Base-by-base conservation (phyloP, 2,888 invertebrate species). In the Drosophila algonquin region DNA sequence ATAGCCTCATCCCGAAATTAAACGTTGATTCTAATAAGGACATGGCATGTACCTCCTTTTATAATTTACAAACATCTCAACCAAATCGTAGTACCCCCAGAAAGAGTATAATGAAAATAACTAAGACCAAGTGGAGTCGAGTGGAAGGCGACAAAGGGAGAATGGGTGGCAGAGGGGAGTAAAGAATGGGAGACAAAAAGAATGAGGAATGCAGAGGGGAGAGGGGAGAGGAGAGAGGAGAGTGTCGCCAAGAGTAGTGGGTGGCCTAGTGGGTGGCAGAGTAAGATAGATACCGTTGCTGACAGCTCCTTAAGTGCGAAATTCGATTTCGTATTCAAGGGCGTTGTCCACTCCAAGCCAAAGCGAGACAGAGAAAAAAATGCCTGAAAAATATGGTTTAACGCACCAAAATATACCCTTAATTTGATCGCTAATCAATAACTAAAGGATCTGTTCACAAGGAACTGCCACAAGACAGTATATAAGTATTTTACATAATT, bases 271-370 rank as follows among this genome's bases (percentile, higher is more conserved):
- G 14, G n/a, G 9, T 10, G 59, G 18, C 35, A 32, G 46, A 53
- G 4, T 45, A 46, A 63, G 54, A 72, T 27, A 57, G 72, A 55
- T 52, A 72, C 64, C 70, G 7, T 69, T 69, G 51, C 50, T 32
- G 52, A 30, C 51, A 53, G 56, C 70, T 72, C 68, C 61, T 63
- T 52, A 51, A 50, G 55, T 53, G 50, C 54, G 57, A 67, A 73
- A 67, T 64, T 75, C 58, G 63, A 83, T 71, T 73, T 69, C 9
- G 55, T 55, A 63, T 74, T 63, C 73, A 78, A 74, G 76, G 74
- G 57, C 61, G 60, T 40, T 40, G 52, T 44, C 45, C 60, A 57
- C 65, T 55, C 55, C 35, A 51, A 64, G 59, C 58, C n/a, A 14
- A n/a, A 40, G n/a, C 35, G 2, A 40, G 12, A 35, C 2, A 6